Base-by-base conservation (phyloP, 1,140 invertebrate genomes). In the Rhizoglyphus robini region DNA sequence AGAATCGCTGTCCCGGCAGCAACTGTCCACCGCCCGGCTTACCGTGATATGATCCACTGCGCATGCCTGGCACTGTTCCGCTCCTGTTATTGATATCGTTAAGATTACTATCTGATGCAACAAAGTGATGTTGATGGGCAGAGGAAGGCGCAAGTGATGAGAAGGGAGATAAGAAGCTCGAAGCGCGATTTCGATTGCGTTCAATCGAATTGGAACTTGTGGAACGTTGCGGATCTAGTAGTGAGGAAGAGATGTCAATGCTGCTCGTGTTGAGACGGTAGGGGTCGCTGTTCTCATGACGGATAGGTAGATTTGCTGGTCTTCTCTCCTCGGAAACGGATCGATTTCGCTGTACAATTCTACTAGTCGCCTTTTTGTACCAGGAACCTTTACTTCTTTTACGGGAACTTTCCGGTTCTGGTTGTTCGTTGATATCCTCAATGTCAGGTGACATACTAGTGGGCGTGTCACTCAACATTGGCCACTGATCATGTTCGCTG, bases 1-100 rank as follows among this genome's bases (percentile, higher is more conserved):
- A 89, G 70, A 90, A 83, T 38, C 91, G 66, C 36, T 48, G 62
- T 41, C 41, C 38, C 54, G 41, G 62, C n/a, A n/a, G n/a, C n/a
- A n/a, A n/a, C 65, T 65, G 41, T 41, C 18, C 18, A 41, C 18
- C 36, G 15, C 58, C 46, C n/a, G 66, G 81, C 83, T 82, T 80
- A 76, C 83, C 83, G 75, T 84, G 83, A 75, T 83, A 85, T 69
- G 83, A 15, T n/a, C 41, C 41, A 46, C 8, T 46, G 23, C 23
- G 3, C n/a, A 84, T 75, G 83, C 83, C 75, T 83, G 79, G 73
- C 84, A 82, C 69, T 75, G 67, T n/a, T 27, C 47, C 29, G 25
- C 51, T 29, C 38, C 31, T 65, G 58, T 20, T 60, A 60, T 30
- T 32, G 30, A 60, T 60, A 29, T 29, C 2, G 3, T n/a, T 60